Conservation (phyloP, 2,797 vertebrate genomes). For the Lerista edwardsae region DNA sequence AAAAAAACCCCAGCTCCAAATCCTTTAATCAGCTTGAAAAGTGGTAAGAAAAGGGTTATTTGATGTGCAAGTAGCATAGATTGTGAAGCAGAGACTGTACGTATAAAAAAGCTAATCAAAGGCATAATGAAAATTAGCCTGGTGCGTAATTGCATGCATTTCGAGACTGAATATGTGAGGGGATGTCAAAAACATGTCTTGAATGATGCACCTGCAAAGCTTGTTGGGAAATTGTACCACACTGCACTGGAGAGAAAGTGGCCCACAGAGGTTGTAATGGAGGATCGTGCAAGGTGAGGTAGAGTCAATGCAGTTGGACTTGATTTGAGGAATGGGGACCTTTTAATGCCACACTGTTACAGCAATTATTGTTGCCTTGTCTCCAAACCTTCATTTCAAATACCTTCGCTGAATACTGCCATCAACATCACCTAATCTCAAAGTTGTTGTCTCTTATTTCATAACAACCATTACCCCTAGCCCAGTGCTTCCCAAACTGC, state of each 20-base stretch:
- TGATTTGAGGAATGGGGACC: neutral
- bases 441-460: neutral
- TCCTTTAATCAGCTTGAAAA: neutral
- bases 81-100: constrained; percentile 10
- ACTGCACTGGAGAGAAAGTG: neutral
- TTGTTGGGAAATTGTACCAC: neutral
- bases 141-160: neutral
- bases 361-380: neutral
- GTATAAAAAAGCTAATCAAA: neutral
- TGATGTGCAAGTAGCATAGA: neutral
- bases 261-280: fast-evolving
- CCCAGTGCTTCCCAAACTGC: too few relatives aligned
- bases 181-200: neutral
- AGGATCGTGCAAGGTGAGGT: fast-evolving
- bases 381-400: neutral
- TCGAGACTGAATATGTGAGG: neutral
- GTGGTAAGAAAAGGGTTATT: neutral
- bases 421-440: neutral
- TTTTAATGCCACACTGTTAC: neutral
- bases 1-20: neutral
- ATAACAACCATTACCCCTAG: neutral
- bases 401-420: neutral
- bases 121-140: neutral
- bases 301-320: neutral
- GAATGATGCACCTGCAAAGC: neutral